These are phyloP conservation scores for Cylloceria caligata DNA, from an alignment of 2,888 invertebrate genomes.

Conservation along the genomic window DNA sequence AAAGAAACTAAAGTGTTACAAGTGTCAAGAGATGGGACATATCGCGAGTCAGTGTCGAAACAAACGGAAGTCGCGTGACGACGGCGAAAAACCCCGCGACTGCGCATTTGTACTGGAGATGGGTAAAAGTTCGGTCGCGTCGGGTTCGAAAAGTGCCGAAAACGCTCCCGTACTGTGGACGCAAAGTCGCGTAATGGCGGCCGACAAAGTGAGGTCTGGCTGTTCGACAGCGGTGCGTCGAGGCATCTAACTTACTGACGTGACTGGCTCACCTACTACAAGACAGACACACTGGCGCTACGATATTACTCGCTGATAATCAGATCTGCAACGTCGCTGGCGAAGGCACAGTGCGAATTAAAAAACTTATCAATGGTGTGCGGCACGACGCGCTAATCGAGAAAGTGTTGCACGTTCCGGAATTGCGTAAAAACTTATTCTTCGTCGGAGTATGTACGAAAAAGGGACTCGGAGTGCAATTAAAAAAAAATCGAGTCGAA, in stretches of 20 bases:
- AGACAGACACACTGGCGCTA: not conserved
- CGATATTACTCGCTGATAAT: not conserved
- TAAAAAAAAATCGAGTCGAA: conserved; percentile 48
- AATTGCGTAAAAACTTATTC: conserved; percentile 72
- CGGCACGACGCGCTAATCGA: conserved; percentile 22
- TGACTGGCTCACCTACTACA: not conserved
- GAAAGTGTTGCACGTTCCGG: conserved; percentile 67
- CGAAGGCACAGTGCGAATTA: not conserved
- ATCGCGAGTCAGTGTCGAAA: not conserved
- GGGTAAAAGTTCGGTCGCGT: not conserved
- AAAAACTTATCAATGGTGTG: not conserved
- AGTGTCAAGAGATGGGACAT: conserved; percentile 19
- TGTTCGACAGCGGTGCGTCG: conserved; percentile 11
- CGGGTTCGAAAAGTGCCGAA: conserved; percentile 15
- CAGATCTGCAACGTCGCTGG: not conserved
- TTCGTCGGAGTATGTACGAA: conserved; percentile 71
- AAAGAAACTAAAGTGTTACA: conserved; percentile 1
- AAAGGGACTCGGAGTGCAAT: conserved; percentile 62
- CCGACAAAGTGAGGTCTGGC: conserved; percentile 2
- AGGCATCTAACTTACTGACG: conserved; percentile 11
- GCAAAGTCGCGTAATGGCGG: not conserved
- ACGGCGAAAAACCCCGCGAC: not conserved
- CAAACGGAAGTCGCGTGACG: not conserved
- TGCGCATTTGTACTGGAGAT: not conserved
- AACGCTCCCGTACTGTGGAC: conserved; percentile 11